Evolutionary conservation across 2,797 vertebrate genomes (phyloP).

Genomic region (Calcarius lapponicus): DNA sequence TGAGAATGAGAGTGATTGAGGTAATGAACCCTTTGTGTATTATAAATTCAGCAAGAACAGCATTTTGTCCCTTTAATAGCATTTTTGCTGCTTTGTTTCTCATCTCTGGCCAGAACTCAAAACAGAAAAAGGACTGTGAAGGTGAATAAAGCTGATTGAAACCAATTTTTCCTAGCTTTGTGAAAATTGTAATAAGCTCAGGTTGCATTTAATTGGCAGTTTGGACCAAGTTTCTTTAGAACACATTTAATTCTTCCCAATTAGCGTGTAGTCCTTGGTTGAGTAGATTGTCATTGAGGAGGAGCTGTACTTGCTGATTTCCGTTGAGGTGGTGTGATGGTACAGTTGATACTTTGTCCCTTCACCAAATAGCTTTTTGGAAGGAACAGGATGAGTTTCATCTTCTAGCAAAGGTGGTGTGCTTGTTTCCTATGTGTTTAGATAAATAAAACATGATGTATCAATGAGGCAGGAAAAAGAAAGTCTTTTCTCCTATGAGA

Average conservation of each 20-base stretch:
- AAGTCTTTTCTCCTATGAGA: background rate
- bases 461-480: background rate
- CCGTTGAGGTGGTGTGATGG: fast-evolving
- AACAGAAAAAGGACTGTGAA: background rate
- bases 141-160: background rate
- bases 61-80: background rate
- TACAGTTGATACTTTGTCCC: background rate
- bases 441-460: background rate
- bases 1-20: background rate
- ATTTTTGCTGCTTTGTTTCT: constrained; percentile 16
- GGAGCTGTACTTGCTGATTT: background rate
- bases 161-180: background rate
- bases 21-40: background rate
- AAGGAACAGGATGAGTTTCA: background rate
- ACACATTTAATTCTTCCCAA: background rate
- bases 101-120: background rate
- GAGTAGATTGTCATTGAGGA: background rate
- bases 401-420: background rate
- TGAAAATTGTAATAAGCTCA: background rate
- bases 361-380: background rate
- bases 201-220: background rate
- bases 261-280: background rate
- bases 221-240: background rate
- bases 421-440: background rate
- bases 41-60: background rate